Percentiles rank a stretch among this genome's conserved stretches.
Conservation (phyloP, 2,888 invertebrate species). For the Polymixis lichenea region DNA sequence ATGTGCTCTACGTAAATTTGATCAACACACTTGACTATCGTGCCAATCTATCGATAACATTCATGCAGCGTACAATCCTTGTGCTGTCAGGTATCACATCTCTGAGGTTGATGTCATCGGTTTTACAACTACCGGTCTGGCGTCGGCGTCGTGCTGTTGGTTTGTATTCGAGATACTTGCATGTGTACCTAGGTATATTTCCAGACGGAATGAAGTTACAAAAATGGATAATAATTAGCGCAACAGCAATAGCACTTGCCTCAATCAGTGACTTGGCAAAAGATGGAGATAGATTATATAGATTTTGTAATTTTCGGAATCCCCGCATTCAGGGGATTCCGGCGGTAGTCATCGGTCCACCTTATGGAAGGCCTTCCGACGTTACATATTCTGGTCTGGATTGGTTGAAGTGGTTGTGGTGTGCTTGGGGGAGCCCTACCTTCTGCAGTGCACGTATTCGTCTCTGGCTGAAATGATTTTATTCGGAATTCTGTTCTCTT, state of each 20-base stretch:
- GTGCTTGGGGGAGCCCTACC: too few relatives aligned
- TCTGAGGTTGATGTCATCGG: conserved; percentile 18
- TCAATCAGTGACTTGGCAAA: background rate
- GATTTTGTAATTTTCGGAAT: background rate
- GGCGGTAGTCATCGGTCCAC: background rate
- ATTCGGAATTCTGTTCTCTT: background rate
- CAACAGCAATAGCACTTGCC: too few relatives aligned
- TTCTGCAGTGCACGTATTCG: too few relatives aligned
- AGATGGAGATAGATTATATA: background rate
- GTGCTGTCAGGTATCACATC: conserved; percentile 1
- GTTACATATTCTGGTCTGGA: background rate
- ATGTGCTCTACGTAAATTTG: background rate
- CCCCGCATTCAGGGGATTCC: background rate
- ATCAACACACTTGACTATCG: background rate
- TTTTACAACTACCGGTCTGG: background rate
- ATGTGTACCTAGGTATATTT: too few relatives aligned
- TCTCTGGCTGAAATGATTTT: background rate
- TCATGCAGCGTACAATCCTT: background rate
- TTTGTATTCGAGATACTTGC: too few relatives aligned
- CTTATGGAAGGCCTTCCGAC: background rate
- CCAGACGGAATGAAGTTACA: too few relatives aligned
- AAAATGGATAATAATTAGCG: too few relatives aligned
- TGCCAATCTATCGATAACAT: background rate
- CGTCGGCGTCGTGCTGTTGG: too few relatives aligned
- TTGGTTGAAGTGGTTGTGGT: background rate